Evolutionary conservation across 1,140 invertebrate genomes (phyloP), one percentile per base, ranked within the genome.

Genomic region (Drosophila tristis): DNA sequence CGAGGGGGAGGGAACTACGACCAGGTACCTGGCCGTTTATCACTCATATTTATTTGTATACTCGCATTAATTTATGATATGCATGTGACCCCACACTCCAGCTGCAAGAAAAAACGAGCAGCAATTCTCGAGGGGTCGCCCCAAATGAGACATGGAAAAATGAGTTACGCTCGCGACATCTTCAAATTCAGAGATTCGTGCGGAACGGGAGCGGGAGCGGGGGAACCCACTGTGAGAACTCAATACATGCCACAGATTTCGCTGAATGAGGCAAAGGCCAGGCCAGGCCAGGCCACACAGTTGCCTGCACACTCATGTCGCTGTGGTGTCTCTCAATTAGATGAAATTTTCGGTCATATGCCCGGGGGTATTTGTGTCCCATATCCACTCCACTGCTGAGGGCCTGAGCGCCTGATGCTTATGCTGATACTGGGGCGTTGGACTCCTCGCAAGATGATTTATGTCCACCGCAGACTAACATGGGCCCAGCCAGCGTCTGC

Each of bases 281-380:
- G 8, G 31, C 29, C 29, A 23, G n/a, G 56, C 59, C 51, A 49
- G 2, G 43, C 29, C 16, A 35, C 29, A 31, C 29, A 31, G 29
- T 31, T 64, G 57, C 43, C 50, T 29, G 65, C 55, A 13, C 45
- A 56, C 60, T 61, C 71, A 35, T 58, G 54, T 57, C 25, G 61
- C 61, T 76, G 58, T 58, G 70, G 61, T 89, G 79, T 62, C 80
- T 84, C 82, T 87, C 82, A 87, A 87, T 87, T 87, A 87, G 85
- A 89, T 23, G 48, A 74, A 59, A 74, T 84, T 79, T 78, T 84
- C 31, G 78, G 82, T 63, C 61, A 73, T 51, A 58, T 42, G 57
- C 44, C 55, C 48, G 31, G 63, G 68, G 68, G 66, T 82, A 70
- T 79, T 76, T 89, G 73, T 75, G 65, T 78, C 50, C 60, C 60